A percentile compares a stretch with the other conserved stretches of the same genome.
Evolutionary conservation across 1,140 invertebrate species (phyloP).

Genomic region (Oppia nitens): DNA sequence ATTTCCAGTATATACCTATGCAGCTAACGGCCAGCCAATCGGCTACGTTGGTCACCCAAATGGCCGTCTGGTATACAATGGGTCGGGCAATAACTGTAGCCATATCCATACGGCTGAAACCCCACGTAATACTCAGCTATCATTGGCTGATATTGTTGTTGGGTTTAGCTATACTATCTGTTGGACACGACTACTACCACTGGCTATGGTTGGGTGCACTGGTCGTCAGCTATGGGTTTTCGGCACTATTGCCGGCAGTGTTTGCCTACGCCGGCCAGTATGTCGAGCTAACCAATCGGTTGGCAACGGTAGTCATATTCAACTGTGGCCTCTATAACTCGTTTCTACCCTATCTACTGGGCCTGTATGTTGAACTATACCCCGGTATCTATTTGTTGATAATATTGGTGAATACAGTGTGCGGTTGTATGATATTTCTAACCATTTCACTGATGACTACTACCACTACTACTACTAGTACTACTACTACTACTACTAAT

Average conservation of each 20-base stretch:
- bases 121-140: neutral
- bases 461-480: too few relatives aligned
- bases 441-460: too few relatives aligned
- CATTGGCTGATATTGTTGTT: neutral
- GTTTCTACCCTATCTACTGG: neutral
- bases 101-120: slow-evolving; percentile 1
- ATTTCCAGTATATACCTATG: neutral
- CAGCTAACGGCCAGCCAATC: neutral
- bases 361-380: neutral
- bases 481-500: too few relatives aligned
- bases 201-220: neutral
- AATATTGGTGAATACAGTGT: too few relatives aligned
- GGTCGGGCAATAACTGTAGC: neutral
- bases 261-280: neutral
- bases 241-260: neutral
- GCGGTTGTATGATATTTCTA: too few relatives aligned
- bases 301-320: neutral
- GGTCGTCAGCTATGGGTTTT: neutral
- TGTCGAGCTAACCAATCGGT: neutral
- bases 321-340: neutral
- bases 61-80: neutral
- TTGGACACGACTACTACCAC: neutral
- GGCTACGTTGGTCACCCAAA: neutral
- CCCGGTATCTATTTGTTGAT: too few relatives aligned
- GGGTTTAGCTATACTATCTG: neutral